Evolutionary conservation across 1,140 invertebrate genomes (phyloP), one percentile per base, ranked within the genome.

Genomic region (Drosophila erecta): DNA sequence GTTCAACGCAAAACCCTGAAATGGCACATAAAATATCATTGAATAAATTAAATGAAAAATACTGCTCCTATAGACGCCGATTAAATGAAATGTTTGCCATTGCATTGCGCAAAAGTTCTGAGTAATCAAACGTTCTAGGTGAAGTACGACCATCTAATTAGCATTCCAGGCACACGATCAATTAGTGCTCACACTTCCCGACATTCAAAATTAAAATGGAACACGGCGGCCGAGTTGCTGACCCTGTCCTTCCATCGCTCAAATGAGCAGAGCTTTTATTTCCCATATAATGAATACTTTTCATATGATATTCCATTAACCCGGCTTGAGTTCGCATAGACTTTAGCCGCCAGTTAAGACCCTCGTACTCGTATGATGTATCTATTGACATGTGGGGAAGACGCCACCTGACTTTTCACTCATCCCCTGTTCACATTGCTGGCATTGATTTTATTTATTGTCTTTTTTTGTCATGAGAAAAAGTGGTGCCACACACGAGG

Each of bases 111-210:
- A 50, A 65, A 43, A 58, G 56, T 55, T 22, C 55, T 47, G 47
- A 58, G 46, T 58, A 58, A 59, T 50, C 33, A 47, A 33, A 44
- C 17, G 67, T 77, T 69, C 66, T 65, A 72, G 53, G 33, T 44
- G 66, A 71, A 70, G 58, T 69, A 57, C 56, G 22, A 43, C 20
- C 51, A 64, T 49, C 62, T 84, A 70, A 84, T 87, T 79, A 89
- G 70, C 56, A 87, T 84, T 84, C 85, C 22, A 15, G 46, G 49
- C 76, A 53, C 60, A 61, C 58, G 55, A 50, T 27, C 40, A 66
- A 58, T 73, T 65, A 65, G 78, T 60, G 76, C 69, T 59, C 58
- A 51, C 66, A 72, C 57, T 71, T 76, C 22, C 59, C 76, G 53
- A n/a, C 30, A 58, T 4, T 56, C 51, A 24, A 14, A 24, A 75